These are phyloP conservation scores for Timandra comae DNA, from an alignment of 2,888 invertebrate genomes.

Conservation along the genomic window DNA sequence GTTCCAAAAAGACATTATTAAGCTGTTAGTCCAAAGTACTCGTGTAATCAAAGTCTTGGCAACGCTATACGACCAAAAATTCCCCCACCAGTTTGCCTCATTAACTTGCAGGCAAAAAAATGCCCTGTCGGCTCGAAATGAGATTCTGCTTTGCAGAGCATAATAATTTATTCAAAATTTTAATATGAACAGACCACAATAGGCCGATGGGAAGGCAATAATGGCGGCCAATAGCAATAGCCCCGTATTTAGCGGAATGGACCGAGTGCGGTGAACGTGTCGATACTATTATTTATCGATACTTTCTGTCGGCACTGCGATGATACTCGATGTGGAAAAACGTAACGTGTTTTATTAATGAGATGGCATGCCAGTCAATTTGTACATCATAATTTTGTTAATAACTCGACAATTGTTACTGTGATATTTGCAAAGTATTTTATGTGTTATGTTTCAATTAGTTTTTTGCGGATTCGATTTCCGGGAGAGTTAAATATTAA, in stretches of 20 bases:
- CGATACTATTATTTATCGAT: slow-evolving; percentile 1
- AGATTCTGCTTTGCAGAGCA: slow-evolving; percentile 35
- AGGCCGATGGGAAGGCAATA: slow-evolving; percentile 23
- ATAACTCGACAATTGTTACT: no score
- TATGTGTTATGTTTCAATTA: no score
- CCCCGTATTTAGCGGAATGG: slow-evolving; percentile 13
- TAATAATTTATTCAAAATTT: slow-evolving; percentile 56
- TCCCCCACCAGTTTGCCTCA: slow-evolving; percentile 7
- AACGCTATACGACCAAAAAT: slow-evolving; percentile 11
- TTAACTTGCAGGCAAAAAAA: slow-evolving; percentile 14
- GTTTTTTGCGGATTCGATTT: no score
- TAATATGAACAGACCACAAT: slow-evolving; percentile 41
- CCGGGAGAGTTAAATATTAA: no score
- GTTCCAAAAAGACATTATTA: slow-evolving; percentile 12
- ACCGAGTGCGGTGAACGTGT: slow-evolving; percentile 11
- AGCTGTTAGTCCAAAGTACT: slow-evolving; percentile 13
- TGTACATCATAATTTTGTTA: no score
- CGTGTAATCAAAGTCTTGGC: slow-evolving; percentile 16
- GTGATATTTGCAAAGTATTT: no score
- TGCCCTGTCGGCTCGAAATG: slow-evolving; percentile 22
- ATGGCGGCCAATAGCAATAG: slow-evolving; percentile 22
- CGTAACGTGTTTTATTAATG: not conserved
- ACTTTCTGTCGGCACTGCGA: not conserved
- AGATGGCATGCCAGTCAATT: slow-evolving; percentile 1
- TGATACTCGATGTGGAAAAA: no score